Evolutionary conservation across 2,888 invertebrate species (phyloP), one percentile per base, ranked within the genome.

Genomic region (Phengaris arion): DNA sequence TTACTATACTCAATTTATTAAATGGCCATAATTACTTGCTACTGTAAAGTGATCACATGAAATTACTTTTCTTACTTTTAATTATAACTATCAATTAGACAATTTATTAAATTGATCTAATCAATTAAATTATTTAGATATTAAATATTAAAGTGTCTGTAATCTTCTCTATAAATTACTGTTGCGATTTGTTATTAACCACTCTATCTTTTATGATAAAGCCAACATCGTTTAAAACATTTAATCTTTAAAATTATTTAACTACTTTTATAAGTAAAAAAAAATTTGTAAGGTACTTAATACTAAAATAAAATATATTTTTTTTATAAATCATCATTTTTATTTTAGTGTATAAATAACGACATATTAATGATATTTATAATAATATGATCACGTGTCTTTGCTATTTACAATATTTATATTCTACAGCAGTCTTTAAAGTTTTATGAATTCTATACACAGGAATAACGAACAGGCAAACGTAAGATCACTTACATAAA

Each of bases 401-500:
- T 92, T 81, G 88, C 92, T 93, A 94, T 94, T 91, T 94, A 92
- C 92, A 94, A 88, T 90, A 87, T 86, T 88, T 89, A 94, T 93
- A 93, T 93, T 86, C 92, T 94, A 94, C 93, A 94, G 94, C 93
- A 93, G 93, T 94, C 94, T 95, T 95, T 93, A 92, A 89, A 91
- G 89, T 90, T 92, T 92, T 92, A 89, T 86, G 83, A 86, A 86
- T 87, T 87, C 92, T 93, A 92, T 93, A 91, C 92, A 93, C 91
- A 91, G 87, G 89, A 93, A 64, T 93, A 92, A 92, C 91, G 89
- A 91, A 91, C 90, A 91, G 93, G 92, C 92, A 91, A 89, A 90
- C 89, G 90, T 89, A 88, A 80, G 86, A 87, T 91, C 86, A 90
- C 90, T 91, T 91, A 92, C 87, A 91, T 91, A 91, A 87, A 88